These are phyloP conservation scores for Micromys minutus DNA, from an alignment of 2,113 vertebrate genomes.

Conservation along the genomic window DNA sequence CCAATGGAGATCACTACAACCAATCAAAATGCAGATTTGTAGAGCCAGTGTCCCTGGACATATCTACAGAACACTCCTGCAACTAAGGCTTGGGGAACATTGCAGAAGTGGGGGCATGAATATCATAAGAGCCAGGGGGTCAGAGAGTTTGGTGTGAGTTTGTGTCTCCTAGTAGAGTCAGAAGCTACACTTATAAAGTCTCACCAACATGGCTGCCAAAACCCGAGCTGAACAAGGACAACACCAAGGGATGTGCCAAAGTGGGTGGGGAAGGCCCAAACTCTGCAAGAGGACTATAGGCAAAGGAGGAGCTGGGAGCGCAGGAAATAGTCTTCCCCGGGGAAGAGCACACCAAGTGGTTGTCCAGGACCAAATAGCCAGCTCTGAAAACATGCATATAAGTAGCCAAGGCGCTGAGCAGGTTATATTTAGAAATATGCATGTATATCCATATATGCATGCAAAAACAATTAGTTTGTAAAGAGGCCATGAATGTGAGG, in stretches of 20 bases:
- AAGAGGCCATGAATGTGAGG: background rate
- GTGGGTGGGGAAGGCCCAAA: background rate
- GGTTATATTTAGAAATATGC: background rate
- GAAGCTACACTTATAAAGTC: background rate
- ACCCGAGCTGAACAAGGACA: background rate
- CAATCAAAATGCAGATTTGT: background rate
- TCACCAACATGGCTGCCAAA: background rate
- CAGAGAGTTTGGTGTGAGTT: background rate
- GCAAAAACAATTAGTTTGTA: background rate
- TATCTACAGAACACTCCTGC: background rate
- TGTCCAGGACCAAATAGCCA: background rate
- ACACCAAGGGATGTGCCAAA: background rate
- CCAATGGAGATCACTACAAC: background rate
- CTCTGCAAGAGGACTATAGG: background rate
- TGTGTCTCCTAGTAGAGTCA: background rate
- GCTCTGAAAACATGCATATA: background rate
- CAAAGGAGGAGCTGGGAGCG: background rate
- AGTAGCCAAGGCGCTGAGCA: background rate
- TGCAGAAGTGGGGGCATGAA: background rate
- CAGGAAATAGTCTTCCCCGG: background rate
- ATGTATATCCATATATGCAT: background rate
- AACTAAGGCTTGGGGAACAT: background rate
- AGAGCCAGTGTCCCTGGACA: background rate
- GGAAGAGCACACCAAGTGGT: background rate
- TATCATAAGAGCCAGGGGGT: background rate